Base-by-base conservation (phyloP, 2,888 invertebrate genomes). In the Cerceris ruficornis region DNA sequence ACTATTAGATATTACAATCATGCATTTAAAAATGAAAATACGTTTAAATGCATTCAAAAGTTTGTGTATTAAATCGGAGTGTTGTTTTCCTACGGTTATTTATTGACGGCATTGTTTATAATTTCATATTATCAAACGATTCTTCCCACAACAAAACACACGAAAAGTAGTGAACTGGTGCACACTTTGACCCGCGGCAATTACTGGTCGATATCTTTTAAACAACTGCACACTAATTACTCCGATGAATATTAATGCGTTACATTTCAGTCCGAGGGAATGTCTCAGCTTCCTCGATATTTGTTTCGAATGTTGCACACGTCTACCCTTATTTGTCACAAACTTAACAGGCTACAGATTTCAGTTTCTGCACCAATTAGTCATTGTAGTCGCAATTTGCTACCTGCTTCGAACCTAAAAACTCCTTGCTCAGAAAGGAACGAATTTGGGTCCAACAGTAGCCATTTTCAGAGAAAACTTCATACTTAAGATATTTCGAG, bases 301-400 rank as follows among this genome's bases (percentile, higher is more conserved):
- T 43, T 61, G 68, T 70, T 71, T 66, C 64, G 66, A 57, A 58
- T 67, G 64, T 66, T 62, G 59, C 54, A 55, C 62, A 46, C 57
- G 50, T 49, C 67, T 50, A 80, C 80, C 81, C 75, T 67, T 82
- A 82, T 82, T 75, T 77, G 80, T 77, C 75, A 82, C 69, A 55
- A 70, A 46, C 62, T 65, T 72, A 73, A 69, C 73, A 73, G 73
- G 65, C 68, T 52, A 75, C 72, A 75, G 72, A 80, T 77, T 67
- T 77, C 80, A 70, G 74, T 62, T 71, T 57, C 71, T 68, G 59
- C 64, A 39, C 64, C 80, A 75, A 72, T 80, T 72, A 75, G 77
- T 81, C 80, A 74, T 43, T 64, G 66, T 54, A 52, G 41, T 54
- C 60, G 76, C 59, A 60, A 66, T 71, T 67, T 65, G 67, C 61